A percentile compares a stretch with the other conserved stretches of the same genome.
These are phyloP conservation scores for Scaptodrosophila lebanonensis DNA, from an alignment of 1,140 invertebrate genomes.

Conservation along the genomic window DNA sequence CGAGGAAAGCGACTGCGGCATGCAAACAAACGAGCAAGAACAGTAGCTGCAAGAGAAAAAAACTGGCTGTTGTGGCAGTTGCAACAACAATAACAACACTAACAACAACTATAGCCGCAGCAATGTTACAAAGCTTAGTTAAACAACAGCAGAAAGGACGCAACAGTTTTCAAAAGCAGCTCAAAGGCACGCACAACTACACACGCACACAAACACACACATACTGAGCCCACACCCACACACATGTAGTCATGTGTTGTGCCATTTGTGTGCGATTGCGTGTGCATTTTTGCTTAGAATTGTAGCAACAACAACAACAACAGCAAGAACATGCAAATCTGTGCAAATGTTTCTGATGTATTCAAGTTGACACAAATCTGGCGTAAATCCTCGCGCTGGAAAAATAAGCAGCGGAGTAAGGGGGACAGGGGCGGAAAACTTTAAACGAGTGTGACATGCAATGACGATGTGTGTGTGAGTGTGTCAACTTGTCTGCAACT, in stretches of 20 bases:
- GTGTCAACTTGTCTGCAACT: background rate
- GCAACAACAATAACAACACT: slow-evolving; percentile 30
- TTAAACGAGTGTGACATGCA: slow-evolving; percentile 65
- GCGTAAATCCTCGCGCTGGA: slow-evolving; percentile 65
- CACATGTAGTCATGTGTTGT: slow-evolving; percentile 44
- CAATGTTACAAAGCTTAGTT: slow-evolving; percentile 1
- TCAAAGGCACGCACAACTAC: slow-evolving; percentile 34
- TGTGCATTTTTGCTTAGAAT: slow-evolving; percentile 56
- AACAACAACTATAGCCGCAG: slow-evolving; percentile 14
- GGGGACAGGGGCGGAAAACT: slow-evolving; percentile 39
- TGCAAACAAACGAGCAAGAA: slow-evolving; percentile 21
- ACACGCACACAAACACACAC: slow-evolving; percentile 7
- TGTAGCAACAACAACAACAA: background rate
- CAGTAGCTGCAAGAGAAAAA: slow-evolving; percentile 47
- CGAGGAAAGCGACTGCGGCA: no score
- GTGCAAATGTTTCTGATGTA: slow-evolving; percentile 70
- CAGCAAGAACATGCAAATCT: slow-evolving; percentile 63
- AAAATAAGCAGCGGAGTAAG: slow-evolving; percentile 17
- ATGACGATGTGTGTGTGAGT: slow-evolving; percentile 23
- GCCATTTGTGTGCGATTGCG: slow-evolving; percentile 62
- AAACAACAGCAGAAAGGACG: slow-evolving; percentile 42
- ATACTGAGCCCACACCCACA: slow-evolving; percentile 34
- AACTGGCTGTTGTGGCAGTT: slow-evolving; percentile 1
- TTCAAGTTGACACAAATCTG: slow-evolving; percentile 75
- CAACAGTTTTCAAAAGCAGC: slow-evolving; percentile 50